Base-by-base conservation (phyloP, 2,888 invertebrate genomes). In the Caenorhabditis doughertyi region DNA sequence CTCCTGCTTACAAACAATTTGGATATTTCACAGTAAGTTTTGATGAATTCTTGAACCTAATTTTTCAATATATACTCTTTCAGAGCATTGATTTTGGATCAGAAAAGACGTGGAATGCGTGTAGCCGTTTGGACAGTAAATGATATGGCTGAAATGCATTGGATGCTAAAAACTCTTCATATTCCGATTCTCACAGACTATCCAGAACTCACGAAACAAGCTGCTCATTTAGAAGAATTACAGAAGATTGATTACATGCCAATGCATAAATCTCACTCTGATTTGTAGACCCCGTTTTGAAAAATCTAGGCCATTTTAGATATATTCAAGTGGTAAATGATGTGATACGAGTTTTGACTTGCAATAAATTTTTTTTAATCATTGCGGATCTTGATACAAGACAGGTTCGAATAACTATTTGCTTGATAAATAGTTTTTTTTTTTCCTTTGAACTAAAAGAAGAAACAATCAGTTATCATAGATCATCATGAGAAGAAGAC, bases 41-140 rank as follows among this genome's bases (percentile, higher is more conserved):
- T 23, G 11, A 2, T 29, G 13, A 32, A 29, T 25, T 42, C 9
- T 23, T 21, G 23, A 58, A 23, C 51, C 7, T 0, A 8, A 3
- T 18, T 49, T 16, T 9, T 32, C 11, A 29, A 58, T 4, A 35
- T 27, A 13, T 11, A 1, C 7, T 3, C n/a, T 56, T 82, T 64
- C 60, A 87, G 87, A 76, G 47, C 79, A 8, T 49, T 85, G 16
- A 73, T 87, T 21, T 44, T 83, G 27, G 77, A 84, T 29, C 87
- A 87, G 51, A 74, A 51, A 11, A 49, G 83, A 32, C 79, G 80
- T 49, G 87, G 85, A 76, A 72, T 85, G 65, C 73, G 81, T 3
- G 87, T 88, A 0, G 86, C 83, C 3, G 88, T 85, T 16, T 91
- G 91, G 91, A 91, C 91, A 2, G 91, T 91, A 8, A 91, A 91